Evolutionary conservation across 2,888 invertebrate genomes (phyloP).

Genomic region (Sinopyrophorus schimmeli): DNA sequence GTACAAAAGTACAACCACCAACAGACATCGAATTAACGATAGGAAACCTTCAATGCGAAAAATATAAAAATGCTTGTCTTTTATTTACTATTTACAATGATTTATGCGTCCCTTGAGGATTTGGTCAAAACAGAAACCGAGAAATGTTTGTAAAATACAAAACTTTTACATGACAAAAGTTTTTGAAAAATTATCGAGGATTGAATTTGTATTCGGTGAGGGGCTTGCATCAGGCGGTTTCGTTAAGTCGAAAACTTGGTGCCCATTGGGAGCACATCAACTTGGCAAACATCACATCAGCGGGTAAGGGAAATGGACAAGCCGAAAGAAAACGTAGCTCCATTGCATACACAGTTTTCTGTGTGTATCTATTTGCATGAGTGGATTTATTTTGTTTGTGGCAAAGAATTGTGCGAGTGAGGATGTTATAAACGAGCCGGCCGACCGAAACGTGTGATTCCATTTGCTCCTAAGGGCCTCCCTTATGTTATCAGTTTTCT

Average conservation of each 20-base stretch:
- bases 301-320: constrained; percentile 48
- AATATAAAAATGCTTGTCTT: constrained; percentile 19
- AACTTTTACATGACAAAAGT: constrained; percentile 52
- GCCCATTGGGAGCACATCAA: constrained; percentile 50
- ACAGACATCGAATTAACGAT: no score
- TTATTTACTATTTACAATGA: constrained; percentile 43
- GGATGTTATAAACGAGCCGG: constrained; percentile 32
- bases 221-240: constrained; percentile 40
- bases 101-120: constrained; percentile 47
- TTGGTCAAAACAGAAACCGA: constrained; percentile 53
- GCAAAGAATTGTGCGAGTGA: constrained; percentile 43
- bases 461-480: constrained; percentile 44
- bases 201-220: constrained; percentile 48
- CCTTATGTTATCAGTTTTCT: constrained; percentile 42
- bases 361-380: constrained; percentile 51
- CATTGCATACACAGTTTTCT: constrained; percentile 35
- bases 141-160: constrained; percentile 51
- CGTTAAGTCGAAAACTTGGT: constrained; percentile 49
- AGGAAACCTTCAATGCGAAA: no score
- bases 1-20: constrained; percentile 4
- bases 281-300: constrained; percentile 50
- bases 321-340: constrained; percentile 39
- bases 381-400: constrained; percentile 51
- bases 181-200: constrained; percentile 53
- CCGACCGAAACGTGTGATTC: constrained; percentile 48